These are phyloP conservation scores for Helogale parvula DNA, from an alignment of 2,113 vertebrate genomes.

Conservation along the genomic window DNA sequence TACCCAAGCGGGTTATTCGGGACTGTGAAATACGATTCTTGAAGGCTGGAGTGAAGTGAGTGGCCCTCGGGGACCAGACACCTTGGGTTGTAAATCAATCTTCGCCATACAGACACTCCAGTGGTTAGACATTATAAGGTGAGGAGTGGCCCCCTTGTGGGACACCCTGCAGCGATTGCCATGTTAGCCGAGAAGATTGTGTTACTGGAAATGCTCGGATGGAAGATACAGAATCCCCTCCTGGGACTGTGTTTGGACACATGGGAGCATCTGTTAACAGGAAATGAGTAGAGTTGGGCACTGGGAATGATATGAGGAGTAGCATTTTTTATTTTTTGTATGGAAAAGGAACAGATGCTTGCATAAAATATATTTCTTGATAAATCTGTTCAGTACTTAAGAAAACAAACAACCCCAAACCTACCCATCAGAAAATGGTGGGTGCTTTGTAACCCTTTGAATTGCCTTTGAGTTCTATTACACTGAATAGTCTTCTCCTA, in stretches of 20 bases:
- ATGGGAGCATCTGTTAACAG: constrained; percentile 50
- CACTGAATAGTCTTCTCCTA: not conserved
- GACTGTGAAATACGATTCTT: constrained; percentile 53
- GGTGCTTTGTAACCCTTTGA: not conserved
- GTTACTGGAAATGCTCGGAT: constrained; percentile 67
- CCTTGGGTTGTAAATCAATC: constrained; percentile 68
- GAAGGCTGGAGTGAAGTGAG: constrained; percentile 36
- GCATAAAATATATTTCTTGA: constrained; percentile 36
- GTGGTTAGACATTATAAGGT: constrained; percentile 66
- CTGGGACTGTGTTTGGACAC: constrained; percentile 18
- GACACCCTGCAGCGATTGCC: constrained; percentile 47
- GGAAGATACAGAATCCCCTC: constrained; percentile 52
- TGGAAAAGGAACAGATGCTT: constrained; percentile 38
- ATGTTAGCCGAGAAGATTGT: constrained; percentile 56
- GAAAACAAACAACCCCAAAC: not conserved
- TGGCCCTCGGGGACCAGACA: constrained; percentile 39
- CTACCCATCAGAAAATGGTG: not conserved
- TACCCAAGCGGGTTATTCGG: constrained; percentile 2
- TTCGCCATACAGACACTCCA: constrained; percentile 32
- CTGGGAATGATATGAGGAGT: constrained; percentile 2
- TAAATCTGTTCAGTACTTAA: constrained; percentile 28
- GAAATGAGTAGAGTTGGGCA: not conserved
- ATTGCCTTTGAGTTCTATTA: not conserved
- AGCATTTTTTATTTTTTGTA: not conserved
- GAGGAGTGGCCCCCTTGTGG: constrained; percentile 56